A percentile compares a stretch with the other conserved stretches of the same genome.
Conservation (phyloP, 2,888 invertebrate genomes). For the Limnephilus rhombicus region DNA sequence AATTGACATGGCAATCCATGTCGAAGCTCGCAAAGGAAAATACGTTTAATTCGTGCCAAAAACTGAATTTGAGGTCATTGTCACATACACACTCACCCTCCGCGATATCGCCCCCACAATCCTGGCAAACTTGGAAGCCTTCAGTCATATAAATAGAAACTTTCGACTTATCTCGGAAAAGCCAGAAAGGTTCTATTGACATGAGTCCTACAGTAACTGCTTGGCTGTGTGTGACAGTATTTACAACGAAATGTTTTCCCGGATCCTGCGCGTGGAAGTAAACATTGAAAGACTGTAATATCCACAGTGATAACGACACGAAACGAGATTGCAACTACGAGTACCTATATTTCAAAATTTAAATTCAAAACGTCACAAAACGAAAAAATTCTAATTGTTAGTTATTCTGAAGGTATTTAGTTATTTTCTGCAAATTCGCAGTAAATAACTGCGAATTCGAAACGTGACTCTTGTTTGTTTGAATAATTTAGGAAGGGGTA, state of each 20-base stretch:
- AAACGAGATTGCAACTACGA: neutral
- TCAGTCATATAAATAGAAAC: neutral
- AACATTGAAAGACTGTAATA: neutral
- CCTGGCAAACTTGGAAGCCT: neutral
- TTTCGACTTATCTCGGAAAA: neutral
- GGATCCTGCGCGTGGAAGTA: neutral
- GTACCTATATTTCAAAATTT: neutral
- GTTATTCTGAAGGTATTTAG: too few species aligned
- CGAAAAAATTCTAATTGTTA: too few species aligned
- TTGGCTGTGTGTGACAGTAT: neutral
- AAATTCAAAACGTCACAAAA: neutral
- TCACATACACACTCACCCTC: neutral
- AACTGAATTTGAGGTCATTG: neutral
- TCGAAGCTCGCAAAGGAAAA: too few species aligned
- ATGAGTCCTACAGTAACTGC: neutral
- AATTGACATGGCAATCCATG: too few species aligned
- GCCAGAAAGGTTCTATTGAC: neutral
- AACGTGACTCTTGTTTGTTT: too few species aligned
- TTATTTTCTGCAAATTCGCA: too few species aligned
- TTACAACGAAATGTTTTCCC: neutral
- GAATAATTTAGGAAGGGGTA: too few species aligned
- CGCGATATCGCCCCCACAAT: neutral
- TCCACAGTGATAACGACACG: neutral
- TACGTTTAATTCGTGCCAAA: too few species aligned
- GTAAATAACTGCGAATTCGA: too few species aligned